These are phyloP conservation scores for Drosophila tripunctata DNA, from an alignment of 2,888 invertebrate species.

Conservation along the genomic window DNA sequence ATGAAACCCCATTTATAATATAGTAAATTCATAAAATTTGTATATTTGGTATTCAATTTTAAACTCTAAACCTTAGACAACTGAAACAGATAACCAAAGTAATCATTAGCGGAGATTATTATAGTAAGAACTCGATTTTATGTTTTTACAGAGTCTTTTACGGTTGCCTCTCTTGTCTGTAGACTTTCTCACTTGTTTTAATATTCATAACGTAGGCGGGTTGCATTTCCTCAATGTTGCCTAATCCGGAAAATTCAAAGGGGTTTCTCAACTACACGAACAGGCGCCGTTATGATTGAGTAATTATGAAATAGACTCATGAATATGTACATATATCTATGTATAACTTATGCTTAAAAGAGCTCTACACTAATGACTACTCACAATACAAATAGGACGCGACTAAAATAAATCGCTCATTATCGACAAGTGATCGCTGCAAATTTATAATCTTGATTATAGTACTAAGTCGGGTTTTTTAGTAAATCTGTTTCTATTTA, in stretches of 20 bases:
- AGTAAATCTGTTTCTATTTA: too few relatives aligned
- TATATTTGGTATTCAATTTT: constrained; percentile 10
- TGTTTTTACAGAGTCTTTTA: too few relatives aligned
- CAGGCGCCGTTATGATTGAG: constrained; percentile 46
- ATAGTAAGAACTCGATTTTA: too few relatives aligned
- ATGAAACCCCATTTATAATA: too few relatives aligned
- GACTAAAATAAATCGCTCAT: constrained; percentile 2
- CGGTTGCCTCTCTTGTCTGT: too few relatives aligned
- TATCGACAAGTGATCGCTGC: neutral
- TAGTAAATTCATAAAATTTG: too few relatives aligned
- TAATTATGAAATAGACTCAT: constrained; percentile 30
- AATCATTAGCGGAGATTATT: too few relatives aligned
- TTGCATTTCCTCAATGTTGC: constrained; percentile 59
- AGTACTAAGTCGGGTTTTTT: too few relatives aligned
- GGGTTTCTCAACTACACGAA: constrained; percentile 37
- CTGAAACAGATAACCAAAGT: too few relatives aligned
- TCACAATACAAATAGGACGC: constrained; percentile 2
- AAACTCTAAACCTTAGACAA: too few relatives aligned
- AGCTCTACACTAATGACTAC: constrained; percentile 1
- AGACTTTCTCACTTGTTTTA: too few relatives aligned
- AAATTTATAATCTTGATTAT: neutral
- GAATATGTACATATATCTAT: too few relatives aligned
- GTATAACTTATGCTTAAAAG: neutral
- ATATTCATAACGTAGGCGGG: constrained; percentile 65
- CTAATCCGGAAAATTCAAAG: constrained; percentile 54